A percentile compares a stretch with the other conserved stretches of the same genome.
phyloP scores from a whole-genome alignment of 2,888 invertebrate species.

The Diarsia brunnea region DNA sequence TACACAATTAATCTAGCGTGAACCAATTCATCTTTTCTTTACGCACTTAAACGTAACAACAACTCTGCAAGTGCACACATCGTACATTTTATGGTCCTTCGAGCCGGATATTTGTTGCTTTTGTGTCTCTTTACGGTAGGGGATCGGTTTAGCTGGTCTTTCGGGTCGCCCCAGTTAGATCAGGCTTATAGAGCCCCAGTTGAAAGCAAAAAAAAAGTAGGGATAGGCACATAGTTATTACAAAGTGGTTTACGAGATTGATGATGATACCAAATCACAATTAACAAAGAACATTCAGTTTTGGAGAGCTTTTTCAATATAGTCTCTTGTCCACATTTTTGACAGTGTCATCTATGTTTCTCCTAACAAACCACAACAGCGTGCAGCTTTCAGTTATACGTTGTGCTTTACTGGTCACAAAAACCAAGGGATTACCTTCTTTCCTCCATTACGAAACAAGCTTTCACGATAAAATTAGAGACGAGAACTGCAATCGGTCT shows the following conservation, averaged over 20 bases:
- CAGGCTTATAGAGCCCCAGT: background rate
- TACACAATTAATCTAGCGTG: no score
- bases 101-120: no score
- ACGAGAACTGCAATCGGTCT: slow-evolving; percentile 27
- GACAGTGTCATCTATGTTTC: background rate
- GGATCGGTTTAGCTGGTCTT: no score
- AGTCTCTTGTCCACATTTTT: background rate
- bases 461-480: slow-evolving; percentile 17
- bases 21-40: no score
- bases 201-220: background rate
- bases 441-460: background rate
- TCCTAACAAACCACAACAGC: background rate
- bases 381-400: background rate
- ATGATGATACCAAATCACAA: background rate
- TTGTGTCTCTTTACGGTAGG: no score
- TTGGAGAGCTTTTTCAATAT: no score
- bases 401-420: background rate
- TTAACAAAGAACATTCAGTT: background rate
- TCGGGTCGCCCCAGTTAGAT: no score
- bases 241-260: background rate
- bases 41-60: no score
- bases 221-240: background rate
- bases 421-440: background rate
- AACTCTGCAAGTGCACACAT: no score
- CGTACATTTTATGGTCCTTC: no score